Evolutionary conservation across 1,140 invertebrate species (phyloP).

Genomic region (Tetramorium alpestre): DNA sequence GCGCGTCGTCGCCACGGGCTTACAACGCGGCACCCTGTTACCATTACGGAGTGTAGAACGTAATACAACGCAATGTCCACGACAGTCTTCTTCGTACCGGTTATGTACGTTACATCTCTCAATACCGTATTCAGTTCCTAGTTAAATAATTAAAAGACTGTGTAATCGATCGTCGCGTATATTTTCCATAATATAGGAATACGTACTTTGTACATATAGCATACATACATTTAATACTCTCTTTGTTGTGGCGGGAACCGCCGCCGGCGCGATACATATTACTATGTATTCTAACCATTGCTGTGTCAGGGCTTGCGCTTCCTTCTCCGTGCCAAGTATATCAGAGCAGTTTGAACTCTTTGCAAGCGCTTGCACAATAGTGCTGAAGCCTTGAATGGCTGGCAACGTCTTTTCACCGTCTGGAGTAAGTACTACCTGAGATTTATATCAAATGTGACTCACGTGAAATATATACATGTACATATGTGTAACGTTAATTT

Average conservation of each 20-base stretch:
- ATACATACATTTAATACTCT: slow-evolving; percentile 80
- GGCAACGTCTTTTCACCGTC: slow-evolving; percentile 76
- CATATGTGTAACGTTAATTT: background rate
- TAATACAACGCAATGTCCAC: slow-evolving; percentile 88
- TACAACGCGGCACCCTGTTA: slow-evolving; percentile 20
- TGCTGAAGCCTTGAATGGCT: slow-evolving; percentile 84
- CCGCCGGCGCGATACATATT: slow-evolving; percentile 85
- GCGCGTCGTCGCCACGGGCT: background rate
- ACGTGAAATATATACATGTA: background rate
- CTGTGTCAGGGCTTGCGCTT: slow-evolving; percentile 78
- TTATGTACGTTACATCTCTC: slow-evolving; percentile 86
- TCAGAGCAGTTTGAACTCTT: slow-evolving; percentile 81
- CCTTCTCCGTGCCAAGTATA: slow-evolving; percentile 78
- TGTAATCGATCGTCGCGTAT: background rate
- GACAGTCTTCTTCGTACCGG: slow-evolving; percentile 86
- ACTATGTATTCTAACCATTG: slow-evolving; percentile 87
- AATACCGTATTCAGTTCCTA: slow-evolving; percentile 87
- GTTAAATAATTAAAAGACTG: slow-evolving; percentile 9
- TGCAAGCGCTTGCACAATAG: slow-evolving; percentile 84
- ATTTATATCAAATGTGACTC: background rate
- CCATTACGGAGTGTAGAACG: slow-evolving; percentile 86
- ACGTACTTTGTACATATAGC: too few relatives aligned
- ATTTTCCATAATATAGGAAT: background rate
- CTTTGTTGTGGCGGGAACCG: slow-evolving; percentile 79
- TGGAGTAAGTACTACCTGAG: slow-evolving; percentile 74